Evolutionary conservation across 2,888 invertebrate species (phyloP).

Genomic region (Hirtodrosophila alboralis): DNA sequence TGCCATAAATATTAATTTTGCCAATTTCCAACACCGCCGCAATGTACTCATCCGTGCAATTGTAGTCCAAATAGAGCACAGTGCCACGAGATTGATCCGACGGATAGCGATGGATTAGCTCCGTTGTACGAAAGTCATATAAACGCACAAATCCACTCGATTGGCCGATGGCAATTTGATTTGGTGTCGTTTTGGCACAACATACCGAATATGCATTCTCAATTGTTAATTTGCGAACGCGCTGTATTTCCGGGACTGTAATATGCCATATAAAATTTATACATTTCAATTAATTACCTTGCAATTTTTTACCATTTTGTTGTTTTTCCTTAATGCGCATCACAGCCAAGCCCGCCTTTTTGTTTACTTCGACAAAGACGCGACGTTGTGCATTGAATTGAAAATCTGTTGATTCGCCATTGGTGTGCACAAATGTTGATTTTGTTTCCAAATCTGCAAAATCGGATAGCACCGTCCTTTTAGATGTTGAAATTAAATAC

Average conservation of each 20-base stretch:
- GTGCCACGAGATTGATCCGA: slow-evolving; percentile 75
- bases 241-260: slow-evolving; percentile 73
- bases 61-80: slow-evolving; percentile 82
- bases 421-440: slow-evolving; percentile 73
- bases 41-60: slow-evolving; percentile 82
- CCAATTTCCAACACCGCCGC: slow-evolving; percentile 82
- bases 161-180: slow-evolving; percentile 82
- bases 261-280: too few species aligned
- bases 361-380: slow-evolving; percentile 81
- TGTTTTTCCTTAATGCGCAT: slow-evolving; percentile 78
- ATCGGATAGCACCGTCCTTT: slow-evolving; percentile 78
- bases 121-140: slow-evolving; percentile 76
- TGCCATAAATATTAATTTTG: slow-evolving; percentile 80
- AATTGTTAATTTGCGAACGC: slow-evolving; percentile 80
- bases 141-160: slow-evolving; percentile 80
- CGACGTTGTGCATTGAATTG: slow-evolving; percentile 79
- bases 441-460: slow-evolving; percentile 81
- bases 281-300: neutral
- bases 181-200: slow-evolving; percentile 78
- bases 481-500: slow-evolving; percentile 82
- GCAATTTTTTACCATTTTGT: slow-evolving; percentile 62
- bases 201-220: slow-evolving; percentile 81
- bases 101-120: slow-evolving; percentile 78
- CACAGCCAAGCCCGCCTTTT: slow-evolving; percentile 81
- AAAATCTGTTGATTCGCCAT: slow-evolving; percentile 81